Evolutionary conservation across 53 echinoderm and acorn worm species (phyloP), one percentile per base, ranked within the genome.

Genomic region (Antedon mediterranea): DNA sequence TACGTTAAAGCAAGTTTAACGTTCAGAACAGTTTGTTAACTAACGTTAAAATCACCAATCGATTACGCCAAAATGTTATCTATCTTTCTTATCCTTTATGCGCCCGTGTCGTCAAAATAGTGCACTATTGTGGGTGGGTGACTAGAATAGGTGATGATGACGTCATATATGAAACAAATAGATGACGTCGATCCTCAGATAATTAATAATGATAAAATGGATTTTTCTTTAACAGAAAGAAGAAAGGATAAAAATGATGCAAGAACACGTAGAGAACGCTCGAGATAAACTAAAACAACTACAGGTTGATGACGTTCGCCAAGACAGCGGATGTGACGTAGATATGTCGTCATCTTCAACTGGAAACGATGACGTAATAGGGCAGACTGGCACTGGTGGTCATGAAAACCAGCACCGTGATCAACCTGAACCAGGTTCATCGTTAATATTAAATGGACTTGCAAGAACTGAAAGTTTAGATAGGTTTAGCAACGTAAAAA

Each of bases 261-360:
- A 92, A 29, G 86, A 85, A 75, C 98, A 92, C 31, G 98, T 98
- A 20, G 81, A 87, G 11, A 85, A 87, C 26, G 98, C 98, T 27
- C 92, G 82, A 77, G 88, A 98, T 34, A 98, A 98, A 78, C 75
- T 98, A 6, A 79, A 84, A 23, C 88, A 90, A 71, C 84, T 98
- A 5, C 75, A 89, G 23, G 74, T 90, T 30, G 90, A 92, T 0
- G 79, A 87, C 4, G 72, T 76, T 0, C 84, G 90, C 28, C 92
- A 92, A 73, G 98, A 98, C 88, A 98, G 98, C 28, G 98, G 98
- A 32, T 98, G 98, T 79, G 98, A 98, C 83, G 83, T 91, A 31
- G 92, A 92, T 83, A 89, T 90, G 81, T 93, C 93, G n/a, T 93
- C 90, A 20, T 90, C 93, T 8, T 84, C 90, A 5, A 93, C 90